Conservation (phyloP, 2,888 invertebrate genomes). For the Malthinus flaveolus region DNA sequence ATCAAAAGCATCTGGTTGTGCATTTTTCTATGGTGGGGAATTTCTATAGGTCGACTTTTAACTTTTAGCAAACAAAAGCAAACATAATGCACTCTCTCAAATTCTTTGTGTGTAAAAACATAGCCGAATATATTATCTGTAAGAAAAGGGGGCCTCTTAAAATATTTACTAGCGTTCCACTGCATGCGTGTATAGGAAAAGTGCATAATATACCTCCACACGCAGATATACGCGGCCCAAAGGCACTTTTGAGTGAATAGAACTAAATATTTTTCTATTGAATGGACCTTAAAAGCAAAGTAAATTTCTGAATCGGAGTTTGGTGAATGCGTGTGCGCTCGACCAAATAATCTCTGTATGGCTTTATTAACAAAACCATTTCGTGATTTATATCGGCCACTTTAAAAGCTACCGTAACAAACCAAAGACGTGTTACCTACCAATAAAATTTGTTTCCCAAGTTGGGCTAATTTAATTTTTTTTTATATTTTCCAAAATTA, state of each 20-base stretch:
- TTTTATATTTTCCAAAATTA: not conserved
- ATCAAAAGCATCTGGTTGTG: conserved; percentile 1
- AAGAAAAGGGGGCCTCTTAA: not conserved
- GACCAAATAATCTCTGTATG: conserved; percentile 18
- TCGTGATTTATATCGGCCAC: conserved; percentile 14
- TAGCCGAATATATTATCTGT: not conserved
- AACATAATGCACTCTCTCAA: not conserved
- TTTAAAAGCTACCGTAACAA: conserved; percentile 15
- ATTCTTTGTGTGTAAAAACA: conserved; percentile 8
- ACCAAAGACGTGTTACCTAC: conserved; percentile 13
- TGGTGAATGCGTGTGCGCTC: conserved; percentile 18
- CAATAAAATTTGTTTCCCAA: conserved; percentile 10
- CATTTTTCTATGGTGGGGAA: too few species aligned
- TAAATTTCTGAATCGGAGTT: conserved; percentile 19
- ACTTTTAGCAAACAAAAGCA: conserved; percentile 13
- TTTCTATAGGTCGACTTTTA: conserved; percentile 2
- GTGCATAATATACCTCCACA: not conserved
- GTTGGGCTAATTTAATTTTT: not conserved
- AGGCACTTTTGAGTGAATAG: conserved; percentile 7
- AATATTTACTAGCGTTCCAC: conserved; percentile 12
- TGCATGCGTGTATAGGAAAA: not conserved
- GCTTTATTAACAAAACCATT: conserved; percentile 14
- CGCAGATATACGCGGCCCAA: not conserved
- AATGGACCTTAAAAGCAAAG: conserved; percentile 20
- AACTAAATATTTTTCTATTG: conserved; percentile 17